Base-by-base conservation (phyloP, 2,888 invertebrate species). In the Timema cristinae region DNA sequence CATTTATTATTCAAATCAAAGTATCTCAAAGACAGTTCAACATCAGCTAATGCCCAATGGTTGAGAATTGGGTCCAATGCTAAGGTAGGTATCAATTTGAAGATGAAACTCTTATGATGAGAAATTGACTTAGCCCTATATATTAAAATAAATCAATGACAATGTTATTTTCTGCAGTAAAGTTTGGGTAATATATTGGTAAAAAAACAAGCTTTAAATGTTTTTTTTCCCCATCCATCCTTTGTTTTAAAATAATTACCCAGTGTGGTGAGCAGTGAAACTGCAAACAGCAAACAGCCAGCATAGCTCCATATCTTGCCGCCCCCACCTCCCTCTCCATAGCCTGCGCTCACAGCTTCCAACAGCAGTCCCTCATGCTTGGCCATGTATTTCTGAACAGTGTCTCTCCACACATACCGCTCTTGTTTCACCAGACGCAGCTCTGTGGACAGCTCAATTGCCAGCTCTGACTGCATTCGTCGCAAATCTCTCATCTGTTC, bases 201-300 rank as follows among this genome's bases (percentile, higher is more conserved):
- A 32, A 1, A 13, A 13, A 67, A 70, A 11, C 15, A 50, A 59
- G 71, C 67, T 8, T n/a, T 7, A n/a, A 7, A 11, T 15, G 6
- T 48, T 49, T 10, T 50, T 32, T 32, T 32, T 32, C 32, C 32
- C 32, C 4, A 32, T 32, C 32, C 32, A 4, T 32, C 32, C 32
- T 32, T 32, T 32, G 32, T 32, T 10, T 16, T n/a, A 15, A n/a
- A 66, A 11, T 76, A 32, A 77, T 78, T 79, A 90, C 91, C 91
- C 71, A 91, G 81, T 52, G 90, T 89, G 0, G 90, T 90, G 79
- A 91, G 84, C 10, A 90, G 84, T n/a, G 90, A 89, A 56, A 91
- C 83, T 9, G 87, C 85, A 78, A 91, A 90, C 47, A 91, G 83
- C 68, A 90, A 83, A 59, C 89, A 90, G 13, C 91, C 91, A 0